These are phyloP conservation scores for Psittacula derbiana DNA, from an alignment of 2,797 vertebrate genomes.

Conservation along the genomic window DNA sequence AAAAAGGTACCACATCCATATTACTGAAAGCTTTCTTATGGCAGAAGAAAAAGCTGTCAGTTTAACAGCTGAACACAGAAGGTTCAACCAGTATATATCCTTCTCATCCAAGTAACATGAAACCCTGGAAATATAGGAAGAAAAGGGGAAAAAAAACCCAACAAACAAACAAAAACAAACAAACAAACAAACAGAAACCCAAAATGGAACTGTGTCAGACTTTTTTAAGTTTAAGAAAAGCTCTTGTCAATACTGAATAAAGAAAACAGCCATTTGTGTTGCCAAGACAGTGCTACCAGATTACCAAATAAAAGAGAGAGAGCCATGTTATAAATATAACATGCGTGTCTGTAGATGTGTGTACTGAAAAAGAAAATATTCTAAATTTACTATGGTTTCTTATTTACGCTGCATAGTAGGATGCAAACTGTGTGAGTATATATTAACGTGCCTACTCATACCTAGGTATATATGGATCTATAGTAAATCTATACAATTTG, in stretches of 20 bases:
- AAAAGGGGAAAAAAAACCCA: background rate
- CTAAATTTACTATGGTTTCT: background rate
- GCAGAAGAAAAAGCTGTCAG: constrained; percentile 70
- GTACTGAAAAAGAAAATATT: background rate
- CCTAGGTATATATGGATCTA: background rate
- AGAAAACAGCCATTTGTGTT: constrained; percentile 53
- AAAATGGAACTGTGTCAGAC: constrained; percentile 30
- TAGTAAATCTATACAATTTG: background rate
- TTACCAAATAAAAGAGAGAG: constrained; percentile 18
- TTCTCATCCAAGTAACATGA: constrained; percentile 71
- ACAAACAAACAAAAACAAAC: too few species aligned
- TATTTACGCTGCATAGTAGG: background rate
- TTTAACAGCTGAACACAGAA: constrained; percentile 70
- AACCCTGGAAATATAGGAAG: constrained; percentile 28
- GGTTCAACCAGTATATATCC: constrained; percentile 58
- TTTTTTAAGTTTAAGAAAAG: constrained; percentile 61
- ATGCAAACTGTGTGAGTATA: background rate
- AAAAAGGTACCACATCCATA: constrained; percentile 41
- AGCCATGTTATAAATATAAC: background rate
- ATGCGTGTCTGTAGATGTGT: background rate
- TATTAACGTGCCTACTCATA: background rate
- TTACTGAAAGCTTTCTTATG: constrained; percentile 67
- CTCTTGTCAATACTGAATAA: constrained; percentile 55
- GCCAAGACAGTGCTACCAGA: constrained; percentile 58
- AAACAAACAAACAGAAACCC: too few species aligned